Evolutionary conservation across 2,888 invertebrate species (phyloP).

Genomic region (Spicauda simplicius): DNA sequence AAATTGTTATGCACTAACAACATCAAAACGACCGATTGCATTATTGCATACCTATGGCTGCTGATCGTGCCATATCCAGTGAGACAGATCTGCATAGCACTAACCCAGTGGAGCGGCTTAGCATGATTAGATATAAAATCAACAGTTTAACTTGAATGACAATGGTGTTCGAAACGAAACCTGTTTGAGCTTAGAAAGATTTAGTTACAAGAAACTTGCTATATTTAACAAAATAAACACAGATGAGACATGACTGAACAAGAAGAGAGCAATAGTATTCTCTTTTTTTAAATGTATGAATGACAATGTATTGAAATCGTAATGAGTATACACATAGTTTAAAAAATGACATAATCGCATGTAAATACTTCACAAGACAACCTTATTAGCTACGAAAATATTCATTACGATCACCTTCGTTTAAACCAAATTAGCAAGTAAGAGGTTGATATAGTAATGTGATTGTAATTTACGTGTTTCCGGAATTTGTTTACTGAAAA

Average conservation of each 20-base stretch:
- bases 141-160: not conserved
- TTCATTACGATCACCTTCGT: constrained; percentile 61
- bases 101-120: constrained; percentile 12
- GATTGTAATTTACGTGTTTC: constrained; percentile 67
- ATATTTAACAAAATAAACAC: too few species aligned
- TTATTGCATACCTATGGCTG: constrained; percentile 33
- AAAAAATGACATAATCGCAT: too few species aligned
- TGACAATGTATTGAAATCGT: too few species aligned
- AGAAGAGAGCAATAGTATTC: too few species aligned
- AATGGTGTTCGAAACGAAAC: not conserved
- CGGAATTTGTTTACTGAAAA: constrained; percentile 70
- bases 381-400: constrained; percentile 23
- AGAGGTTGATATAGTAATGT: constrained; percentile 56
- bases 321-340: too few species aligned
- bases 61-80: constrained; percentile 25
- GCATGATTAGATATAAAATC: constrained; percentile 8
- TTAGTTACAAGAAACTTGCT: too few species aligned
- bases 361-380: not conserved
- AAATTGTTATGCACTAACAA: too few species aligned
- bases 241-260: too few species aligned
- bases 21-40: constrained; percentile 37
- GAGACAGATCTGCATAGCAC: constrained; percentile 29
- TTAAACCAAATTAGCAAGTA: constrained; percentile 58
- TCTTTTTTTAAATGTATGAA: too few species aligned
- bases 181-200: not conserved